phyloP scores from a whole-genome alignment of 2,888 invertebrate species.

The Macrophya alboannulata region DNA sequence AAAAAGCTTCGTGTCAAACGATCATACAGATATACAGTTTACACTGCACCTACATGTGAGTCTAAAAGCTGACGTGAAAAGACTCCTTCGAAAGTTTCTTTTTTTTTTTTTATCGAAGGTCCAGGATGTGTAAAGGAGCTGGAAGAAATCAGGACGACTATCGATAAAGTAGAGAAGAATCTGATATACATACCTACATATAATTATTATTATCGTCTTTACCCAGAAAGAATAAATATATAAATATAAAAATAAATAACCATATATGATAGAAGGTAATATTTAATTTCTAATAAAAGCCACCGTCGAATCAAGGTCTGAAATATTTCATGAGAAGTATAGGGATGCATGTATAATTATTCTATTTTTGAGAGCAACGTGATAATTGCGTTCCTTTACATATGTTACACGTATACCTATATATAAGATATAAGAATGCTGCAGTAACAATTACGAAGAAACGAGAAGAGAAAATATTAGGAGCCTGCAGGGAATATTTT shows the following conservation, averaged over 20 bases:
- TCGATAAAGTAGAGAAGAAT: too few relatives aligned
- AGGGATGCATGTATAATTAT: background rate
- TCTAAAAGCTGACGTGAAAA: background rate
- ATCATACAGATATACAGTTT: background rate
- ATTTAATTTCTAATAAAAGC: background rate
- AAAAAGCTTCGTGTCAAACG: constrained; percentile 1
- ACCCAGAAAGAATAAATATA: too few relatives aligned
- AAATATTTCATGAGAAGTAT: background rate
- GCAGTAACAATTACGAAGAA: background rate
- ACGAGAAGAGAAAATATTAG: background rate
- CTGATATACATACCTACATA: too few relatives aligned
- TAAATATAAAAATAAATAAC: background rate
- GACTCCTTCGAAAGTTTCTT: background rate
- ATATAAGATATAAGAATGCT: background rate
- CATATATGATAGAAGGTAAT: background rate
- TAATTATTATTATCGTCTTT: too few relatives aligned
- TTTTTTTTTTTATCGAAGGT: constrained; percentile 7
- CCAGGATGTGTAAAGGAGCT: background rate
- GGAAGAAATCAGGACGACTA: too few relatives aligned
- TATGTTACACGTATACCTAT: too few relatives aligned
- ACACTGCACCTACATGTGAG: background rate
- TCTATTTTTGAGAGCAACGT: background rate
- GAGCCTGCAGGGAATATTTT: background rate
- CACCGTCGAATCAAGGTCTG: background rate
- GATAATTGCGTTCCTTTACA: background rate